Percentiles rank a stretch among this genome's conserved stretches.
Evolutionary conservation across 2,113 vertebrate species (phyloP).

Genomic region (Callopanchax toddi): DNA sequence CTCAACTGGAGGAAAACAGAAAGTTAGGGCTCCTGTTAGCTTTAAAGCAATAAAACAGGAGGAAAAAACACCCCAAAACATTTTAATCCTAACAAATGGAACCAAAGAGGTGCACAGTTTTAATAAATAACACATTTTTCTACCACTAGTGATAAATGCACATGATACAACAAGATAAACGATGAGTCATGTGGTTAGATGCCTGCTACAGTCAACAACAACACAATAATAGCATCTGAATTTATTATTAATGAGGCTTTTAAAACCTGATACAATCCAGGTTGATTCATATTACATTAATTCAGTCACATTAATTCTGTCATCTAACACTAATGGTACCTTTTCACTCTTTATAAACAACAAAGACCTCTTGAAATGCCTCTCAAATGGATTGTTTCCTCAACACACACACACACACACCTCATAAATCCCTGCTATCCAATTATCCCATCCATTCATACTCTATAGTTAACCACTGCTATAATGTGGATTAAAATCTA

Average conservation of each 20-base stretch:
- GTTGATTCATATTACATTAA: conserved; percentile 18
- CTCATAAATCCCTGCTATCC: background rate
- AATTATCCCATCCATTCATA: background rate
- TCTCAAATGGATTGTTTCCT: background rate
- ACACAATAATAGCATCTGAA: background rate
- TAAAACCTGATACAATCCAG: conserved; percentile 18
- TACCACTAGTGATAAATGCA: background rate
- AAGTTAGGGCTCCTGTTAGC: conserved; percentile 4
- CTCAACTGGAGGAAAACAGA: conserved; percentile 85
- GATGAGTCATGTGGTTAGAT: conserved; percentile 23
- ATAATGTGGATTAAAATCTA: background rate
- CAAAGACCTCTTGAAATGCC: background rate
- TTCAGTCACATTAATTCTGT: background rate
- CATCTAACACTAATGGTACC: background rate
- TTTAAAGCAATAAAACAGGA: conserved; percentile 7
- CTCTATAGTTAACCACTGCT: background rate
- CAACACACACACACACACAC: too few relatives aligned
- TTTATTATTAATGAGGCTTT: conserved; percentile 2
- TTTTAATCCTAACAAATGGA: background rate
- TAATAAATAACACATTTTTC: too few relatives aligned
- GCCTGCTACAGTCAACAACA: conserved; percentile 13
- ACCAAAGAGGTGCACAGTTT: background rate
- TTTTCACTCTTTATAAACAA: background rate
- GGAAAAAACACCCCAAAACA: background rate
- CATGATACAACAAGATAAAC: conserved; percentile 6